These are phyloP conservation scores for Dipus sagitta DNA, from an alignment of 2,797 vertebrate species.

Conservation along the genomic window DNA sequence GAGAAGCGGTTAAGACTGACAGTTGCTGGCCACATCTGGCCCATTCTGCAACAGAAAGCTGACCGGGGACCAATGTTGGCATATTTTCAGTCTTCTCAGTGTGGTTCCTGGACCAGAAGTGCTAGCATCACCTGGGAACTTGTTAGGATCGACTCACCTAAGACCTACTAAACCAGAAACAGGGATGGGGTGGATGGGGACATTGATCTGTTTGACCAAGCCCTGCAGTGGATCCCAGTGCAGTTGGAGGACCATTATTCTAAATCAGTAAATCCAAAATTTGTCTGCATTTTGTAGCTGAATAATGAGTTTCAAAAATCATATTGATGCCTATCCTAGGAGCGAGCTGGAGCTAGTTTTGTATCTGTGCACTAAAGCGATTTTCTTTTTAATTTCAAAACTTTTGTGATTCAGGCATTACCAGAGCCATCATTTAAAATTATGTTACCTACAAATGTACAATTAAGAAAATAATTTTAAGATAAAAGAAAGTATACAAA, in stretches of 20 bases:
- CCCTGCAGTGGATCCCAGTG: background rate
- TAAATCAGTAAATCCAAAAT: background rate
- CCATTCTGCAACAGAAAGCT: slow-evolving; percentile 2
- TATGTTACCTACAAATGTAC: background rate
- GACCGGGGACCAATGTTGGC: background rate
- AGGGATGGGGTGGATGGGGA: no score
- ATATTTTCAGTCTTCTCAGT: background rate
- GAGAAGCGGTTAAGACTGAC: background rate
- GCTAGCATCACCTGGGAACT: background rate
- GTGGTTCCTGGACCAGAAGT: background rate
- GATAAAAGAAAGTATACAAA: background rate
- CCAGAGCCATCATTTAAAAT: background rate
- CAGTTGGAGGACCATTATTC: background rate
- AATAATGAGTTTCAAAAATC: no score
- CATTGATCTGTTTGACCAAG: background rate
- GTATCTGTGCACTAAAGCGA: background rate
- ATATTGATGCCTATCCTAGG: no score
- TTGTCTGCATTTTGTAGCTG: background rate
- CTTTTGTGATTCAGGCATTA: background rate
- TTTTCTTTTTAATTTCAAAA: background rate
- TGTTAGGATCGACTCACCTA: background rate
- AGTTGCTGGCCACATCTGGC: background rate
- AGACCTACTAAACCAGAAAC: background rate
- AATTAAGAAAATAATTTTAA: background rate
- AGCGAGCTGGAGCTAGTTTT: background rate